phyloP scores from a whole-genome alignment of 2,113 vertebrate genomes.

The Numida meleagris region DNA sequence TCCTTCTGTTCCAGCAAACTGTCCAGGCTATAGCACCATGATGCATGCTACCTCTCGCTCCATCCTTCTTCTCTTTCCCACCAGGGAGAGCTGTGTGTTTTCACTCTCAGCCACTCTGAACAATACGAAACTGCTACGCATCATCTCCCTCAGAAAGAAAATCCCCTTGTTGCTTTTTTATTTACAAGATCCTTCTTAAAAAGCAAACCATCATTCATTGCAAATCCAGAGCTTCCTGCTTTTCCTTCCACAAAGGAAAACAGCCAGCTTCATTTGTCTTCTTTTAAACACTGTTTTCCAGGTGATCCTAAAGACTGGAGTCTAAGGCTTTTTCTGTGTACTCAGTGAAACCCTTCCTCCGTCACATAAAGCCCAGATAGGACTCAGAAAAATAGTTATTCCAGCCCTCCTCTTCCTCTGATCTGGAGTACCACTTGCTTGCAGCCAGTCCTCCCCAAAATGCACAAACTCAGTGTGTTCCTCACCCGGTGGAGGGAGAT shows the following conservation, averaged over 20 bases:
- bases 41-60: not conserved
- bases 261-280: not conserved
- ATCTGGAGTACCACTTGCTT: not conserved
- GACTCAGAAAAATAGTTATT: not conserved
- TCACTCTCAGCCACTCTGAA: not conserved
- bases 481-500: not conserved
- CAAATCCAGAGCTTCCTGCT: not conserved
- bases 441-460: not conserved
- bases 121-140: not conserved
- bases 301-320: not conserved
- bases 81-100: not conserved
- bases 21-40: too few relatives aligned
- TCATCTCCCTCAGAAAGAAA: not conserved
- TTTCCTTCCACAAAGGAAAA: not conserved
- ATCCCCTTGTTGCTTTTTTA: not conserved
- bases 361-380: not conserved
- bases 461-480: not conserved
- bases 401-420: not conserved
- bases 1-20: not conserved
- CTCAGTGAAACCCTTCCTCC: not conserved
- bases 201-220: not conserved
- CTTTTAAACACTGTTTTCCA: not conserved
- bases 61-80: not conserved
- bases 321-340: not conserved
- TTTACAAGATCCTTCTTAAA: not conserved